Percentiles rank a stretch among this genome's conserved stretches.
phyloP scores from a whole-genome alignment of 2,113 vertebrate genomes.

The Pogona vitticeps region DNA sequence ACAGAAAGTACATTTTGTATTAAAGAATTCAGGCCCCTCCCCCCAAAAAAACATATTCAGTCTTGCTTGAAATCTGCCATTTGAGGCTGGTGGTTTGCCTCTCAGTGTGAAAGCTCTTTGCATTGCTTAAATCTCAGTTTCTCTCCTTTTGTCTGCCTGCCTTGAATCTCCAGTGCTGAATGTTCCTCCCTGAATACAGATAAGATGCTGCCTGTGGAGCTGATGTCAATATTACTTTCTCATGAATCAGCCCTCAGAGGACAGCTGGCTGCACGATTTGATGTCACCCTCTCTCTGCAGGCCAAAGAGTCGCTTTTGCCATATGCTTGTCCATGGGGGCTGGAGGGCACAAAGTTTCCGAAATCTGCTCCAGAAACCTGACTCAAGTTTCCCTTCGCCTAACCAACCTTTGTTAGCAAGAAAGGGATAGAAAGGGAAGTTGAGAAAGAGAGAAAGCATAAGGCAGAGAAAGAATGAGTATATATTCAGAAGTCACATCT shows the following conservation, averaged over 20 bases:
- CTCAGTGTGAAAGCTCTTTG: neutral
- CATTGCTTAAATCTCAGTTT: neutral
- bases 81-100: conserved; percentile 1
- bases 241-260: neutral
- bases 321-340: neutral
- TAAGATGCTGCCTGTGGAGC: conserved; percentile 37
- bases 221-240: conserved; percentile 24
- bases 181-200: conserved; percentile 32
- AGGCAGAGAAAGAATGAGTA: too few relatives aligned
- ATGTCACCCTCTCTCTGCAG: conserved; percentile 20
- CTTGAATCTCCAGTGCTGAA: conserved; percentile 28
- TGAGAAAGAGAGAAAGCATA: neutral
- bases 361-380: conserved; percentile 15
- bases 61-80: neutral
- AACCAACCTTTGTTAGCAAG: neutral
- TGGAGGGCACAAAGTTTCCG: conserved; percentile 34
- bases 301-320: conserved; percentile 29
- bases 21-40: neutral
- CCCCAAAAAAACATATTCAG: conserved; percentile 12
- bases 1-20: neutral
- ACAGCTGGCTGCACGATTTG: conserved; percentile 35
- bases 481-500: neutral
- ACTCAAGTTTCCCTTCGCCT: neutral
- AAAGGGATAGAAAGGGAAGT: too few relatives aligned
- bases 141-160: conserved; percentile 25